Evolutionary conservation across 1,140 invertebrate species (phyloP), one percentile per base, ranked within the genome.

Genomic region (Nixonia krombeini): DNA sequence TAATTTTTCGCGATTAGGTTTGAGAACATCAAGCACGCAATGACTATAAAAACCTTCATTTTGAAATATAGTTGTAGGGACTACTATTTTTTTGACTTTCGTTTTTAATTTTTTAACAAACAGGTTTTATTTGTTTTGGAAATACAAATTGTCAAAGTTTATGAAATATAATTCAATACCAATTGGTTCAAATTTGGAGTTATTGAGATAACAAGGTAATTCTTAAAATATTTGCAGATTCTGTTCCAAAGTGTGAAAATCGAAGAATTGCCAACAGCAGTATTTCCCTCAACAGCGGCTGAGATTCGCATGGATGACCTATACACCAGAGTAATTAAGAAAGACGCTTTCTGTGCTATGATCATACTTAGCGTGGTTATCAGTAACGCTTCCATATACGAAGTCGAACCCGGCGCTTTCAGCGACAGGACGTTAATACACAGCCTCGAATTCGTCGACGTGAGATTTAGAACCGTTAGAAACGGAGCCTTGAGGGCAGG

Each of bases 311-410:
- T 93, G 76, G 82, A 86, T 25, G 81, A 87, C 49, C 86, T 89
- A 9, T 80, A 83, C 57, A 87, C 91, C 1, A 77, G 82, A 15
- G 80, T 78, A 1, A 87, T 93, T 10, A 81, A 83, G 1, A 78
- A 85, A 23, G 85, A 89, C 4, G 90, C 91, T 1, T 92, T 93
- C 72, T 87, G 86, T 28, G 88, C 90, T 0, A 87, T 89, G 53
- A 86, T 86, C 18, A 89, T 92, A 42, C 86, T 87, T 56, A 83
- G 85, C 33, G 86, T 93, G 1, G 83, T 82, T 49, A 87, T 92
- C 9, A 84, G 86, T 35, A 89, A 91, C 72, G 88, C 88, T 13
- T 86, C 87, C 1, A 86, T 93, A 28, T 70, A 84, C 5, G 78
- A 83, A 29, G 87, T 93, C 7, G 86, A 89, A 74, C 76, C 84